These are phyloP conservation scores for Nemoura dubitans DNA, from an alignment of 2,888 invertebrate species.

Conservation along the genomic window DNA sequence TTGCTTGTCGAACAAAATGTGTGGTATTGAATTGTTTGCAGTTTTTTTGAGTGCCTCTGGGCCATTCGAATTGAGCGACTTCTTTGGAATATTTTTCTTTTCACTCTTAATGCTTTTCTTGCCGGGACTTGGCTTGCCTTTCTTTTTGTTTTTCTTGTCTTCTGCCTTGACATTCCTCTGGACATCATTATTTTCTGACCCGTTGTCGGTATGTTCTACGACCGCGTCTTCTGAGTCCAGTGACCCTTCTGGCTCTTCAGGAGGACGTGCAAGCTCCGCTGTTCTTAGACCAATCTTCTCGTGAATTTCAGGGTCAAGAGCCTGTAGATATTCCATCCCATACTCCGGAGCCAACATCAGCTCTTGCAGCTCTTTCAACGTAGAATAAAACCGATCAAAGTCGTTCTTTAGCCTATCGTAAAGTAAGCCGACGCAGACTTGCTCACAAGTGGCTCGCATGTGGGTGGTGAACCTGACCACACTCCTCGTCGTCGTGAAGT, in stretches of 20 bases:
- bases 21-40: neutral
- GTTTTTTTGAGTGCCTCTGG: neutral
- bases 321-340: neutral
- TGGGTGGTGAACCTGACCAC: neutral
- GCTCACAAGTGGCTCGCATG: neutral
- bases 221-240: neutral
- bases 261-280: too few relatives aligned
- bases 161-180: neutral
- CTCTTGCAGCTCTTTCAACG: neutral
- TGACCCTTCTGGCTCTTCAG: too few relatives aligned
- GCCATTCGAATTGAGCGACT: neutral
- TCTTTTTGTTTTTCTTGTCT: neutral
- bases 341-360: neutral
- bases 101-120: neutral
- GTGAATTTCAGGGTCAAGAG: neutral
- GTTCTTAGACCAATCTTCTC: neutral
- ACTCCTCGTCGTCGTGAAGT: neutral
- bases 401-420: constrained; percentile 4
- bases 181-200: neutral
- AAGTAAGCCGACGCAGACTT: neutral
- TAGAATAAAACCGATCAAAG: neutral
- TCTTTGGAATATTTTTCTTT: constrained; percentile 12
- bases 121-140: neutral
- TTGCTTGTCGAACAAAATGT: constrained; percentile 3
- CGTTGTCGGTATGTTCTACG: neutral